Percentiles rank a stretch among this genome's conserved stretches.
phyloP scores from a whole-genome alignment of 1,140 invertebrate genomes.

The Hypsibius dujardini region DNA sequence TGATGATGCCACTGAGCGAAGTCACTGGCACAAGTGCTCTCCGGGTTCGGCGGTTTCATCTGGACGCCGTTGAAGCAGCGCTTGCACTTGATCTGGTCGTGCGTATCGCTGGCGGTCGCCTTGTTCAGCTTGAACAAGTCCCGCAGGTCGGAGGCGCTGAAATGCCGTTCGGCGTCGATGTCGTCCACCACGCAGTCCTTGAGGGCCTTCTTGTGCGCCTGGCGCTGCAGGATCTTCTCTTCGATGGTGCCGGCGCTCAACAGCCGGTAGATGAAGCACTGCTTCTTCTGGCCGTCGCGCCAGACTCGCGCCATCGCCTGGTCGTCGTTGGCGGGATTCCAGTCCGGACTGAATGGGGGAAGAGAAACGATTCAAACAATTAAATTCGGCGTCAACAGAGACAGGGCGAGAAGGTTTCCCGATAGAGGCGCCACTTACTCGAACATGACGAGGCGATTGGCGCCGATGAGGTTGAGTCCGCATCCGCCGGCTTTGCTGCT shows the following conservation, averaged over 20 bases:
- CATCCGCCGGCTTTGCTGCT: slow-evolving; percentile 97
- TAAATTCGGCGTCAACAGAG: too few relatives aligned
- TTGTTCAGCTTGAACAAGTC: slow-evolving; percentile 79
- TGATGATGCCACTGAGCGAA: slow-evolving; percentile 86
- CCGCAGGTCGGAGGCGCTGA: slow-evolving; percentile 72
- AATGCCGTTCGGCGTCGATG: slow-evolving; percentile 86
- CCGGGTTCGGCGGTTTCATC: slow-evolving; percentile 61
- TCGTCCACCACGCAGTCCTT: slow-evolving; percentile 96
- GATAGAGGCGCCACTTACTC: too few relatives aligned
- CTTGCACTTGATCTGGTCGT: slow-evolving; percentile 84
- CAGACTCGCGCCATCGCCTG: slow-evolving; percentile 99
- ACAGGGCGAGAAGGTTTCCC: too few relatives aligned
- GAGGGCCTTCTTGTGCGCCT: slow-evolving; percentile 94
- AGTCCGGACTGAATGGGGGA: too few relatives aligned
- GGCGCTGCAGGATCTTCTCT: slow-evolving; percentile 96
- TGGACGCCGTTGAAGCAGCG: slow-evolving; percentile 86
- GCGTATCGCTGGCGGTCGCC: slow-evolving; percentile 76
- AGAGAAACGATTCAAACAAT: too few relatives aligned
- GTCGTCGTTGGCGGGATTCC: slow-evolving; percentile 99
- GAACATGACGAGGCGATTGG: slow-evolving; percentile 90
- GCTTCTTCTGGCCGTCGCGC: slow-evolving; percentile 97
- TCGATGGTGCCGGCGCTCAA: slow-evolving; percentile 76
- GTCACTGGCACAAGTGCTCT: slow-evolving; percentile 82
- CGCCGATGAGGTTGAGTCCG: slow-evolving; percentile 75
- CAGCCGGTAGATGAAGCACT: slow-evolving; percentile 84